Percentiles rank a stretch among this genome's conserved stretches.
phyloP scores from a whole-genome alignment of 1,140 invertebrate genomes.

The Cherax destructor region DNA sequence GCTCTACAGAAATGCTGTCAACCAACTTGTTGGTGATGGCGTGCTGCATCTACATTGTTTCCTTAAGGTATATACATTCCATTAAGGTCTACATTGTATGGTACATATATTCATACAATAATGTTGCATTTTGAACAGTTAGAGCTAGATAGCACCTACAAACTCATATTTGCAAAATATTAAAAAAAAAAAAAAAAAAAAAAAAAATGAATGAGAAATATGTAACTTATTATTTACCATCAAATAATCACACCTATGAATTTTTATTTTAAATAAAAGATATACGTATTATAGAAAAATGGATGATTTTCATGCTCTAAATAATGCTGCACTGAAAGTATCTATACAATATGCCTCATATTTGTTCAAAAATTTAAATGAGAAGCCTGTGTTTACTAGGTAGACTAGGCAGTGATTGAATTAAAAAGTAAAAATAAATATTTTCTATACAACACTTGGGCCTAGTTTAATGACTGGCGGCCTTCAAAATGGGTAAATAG shows the following conservation, averaged over 20 bases:
- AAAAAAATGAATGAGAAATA: background rate
- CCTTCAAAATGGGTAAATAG: no score
- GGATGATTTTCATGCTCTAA: background rate
- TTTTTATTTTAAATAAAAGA: background rate
- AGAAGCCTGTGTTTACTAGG: background rate
- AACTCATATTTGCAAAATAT: background rate
- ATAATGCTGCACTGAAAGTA: background rate
- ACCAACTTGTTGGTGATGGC: conserved; percentile 24
- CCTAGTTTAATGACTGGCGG: background rate
- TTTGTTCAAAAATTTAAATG: background rate
- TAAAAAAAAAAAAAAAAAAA: background rate
- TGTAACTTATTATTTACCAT: background rate
- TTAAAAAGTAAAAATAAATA: background rate
- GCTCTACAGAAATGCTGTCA: conserved; percentile 22
- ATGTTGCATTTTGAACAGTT: background rate
- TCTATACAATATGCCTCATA: background rate
- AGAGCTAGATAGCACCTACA: background rate
- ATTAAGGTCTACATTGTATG: background rate
- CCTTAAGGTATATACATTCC: conserved; percentile 1
- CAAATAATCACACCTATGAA: background rate
- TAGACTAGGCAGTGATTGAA: background rate
- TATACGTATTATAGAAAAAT: background rate
- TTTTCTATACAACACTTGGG: background rate
- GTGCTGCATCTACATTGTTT: conserved; percentile 20
- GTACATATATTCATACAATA: background rate